Conservation (phyloP, 2,113 vertebrate genomes). For the Gnathonemus echidnorhynchus region DNA sequence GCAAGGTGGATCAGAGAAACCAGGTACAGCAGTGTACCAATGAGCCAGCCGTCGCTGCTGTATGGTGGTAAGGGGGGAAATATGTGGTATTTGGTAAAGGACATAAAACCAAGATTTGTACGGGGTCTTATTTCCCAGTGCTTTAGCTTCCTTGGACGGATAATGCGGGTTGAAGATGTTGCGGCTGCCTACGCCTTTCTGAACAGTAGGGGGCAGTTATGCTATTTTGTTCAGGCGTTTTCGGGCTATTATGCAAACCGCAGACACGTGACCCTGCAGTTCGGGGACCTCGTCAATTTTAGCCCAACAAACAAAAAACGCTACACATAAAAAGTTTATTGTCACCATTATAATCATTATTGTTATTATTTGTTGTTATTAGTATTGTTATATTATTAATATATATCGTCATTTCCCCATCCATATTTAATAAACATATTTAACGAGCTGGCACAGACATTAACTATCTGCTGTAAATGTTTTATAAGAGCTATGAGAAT, state of each 20-base stretch:
- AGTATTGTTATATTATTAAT: slow-evolving; percentile 3
- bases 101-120: neutral
- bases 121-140: neutral
- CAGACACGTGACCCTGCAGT: neutral
- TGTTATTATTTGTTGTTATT: neutral
- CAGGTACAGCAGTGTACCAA: neutral
- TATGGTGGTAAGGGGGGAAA: neutral
- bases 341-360: neutral
- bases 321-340: slow-evolving; percentile 1
- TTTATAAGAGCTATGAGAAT: slow-evolving; percentile 13
- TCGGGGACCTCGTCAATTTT: neutral
- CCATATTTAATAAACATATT: slow-evolving; percentile 5
- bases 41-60: neutral
- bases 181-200: neutral
- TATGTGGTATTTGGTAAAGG: neutral
- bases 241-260: neutral
- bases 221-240: slow-evolving; percentile 12
- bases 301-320: neutral
- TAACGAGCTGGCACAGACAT: slow-evolving; percentile 1
- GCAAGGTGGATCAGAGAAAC: neutral
- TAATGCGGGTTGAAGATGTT: neutral
- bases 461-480: slow-evolving; percentile 7
- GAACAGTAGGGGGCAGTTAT: slow-evolving; percentile 24
- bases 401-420: neutral
- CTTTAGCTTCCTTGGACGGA: neutral